A percentile compares a stretch with the other conserved stretches of the same genome.
Conservation (phyloP, 2,113 vertebrate species). For the Polyodon spathula region DNA sequence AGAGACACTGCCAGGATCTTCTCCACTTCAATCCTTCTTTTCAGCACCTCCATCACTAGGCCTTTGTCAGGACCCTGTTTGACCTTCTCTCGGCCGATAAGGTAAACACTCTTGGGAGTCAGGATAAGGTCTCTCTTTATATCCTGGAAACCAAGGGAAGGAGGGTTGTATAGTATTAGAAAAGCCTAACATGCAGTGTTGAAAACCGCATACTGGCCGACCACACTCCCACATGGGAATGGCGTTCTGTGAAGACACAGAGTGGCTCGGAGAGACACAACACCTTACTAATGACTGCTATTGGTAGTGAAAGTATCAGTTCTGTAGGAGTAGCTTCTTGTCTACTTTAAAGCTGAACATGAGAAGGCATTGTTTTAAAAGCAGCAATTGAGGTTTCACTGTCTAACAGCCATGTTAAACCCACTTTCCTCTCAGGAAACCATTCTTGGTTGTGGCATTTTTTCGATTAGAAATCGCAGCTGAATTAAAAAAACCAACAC, state of each 20-base stretch:
- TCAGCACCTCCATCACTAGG: conserved; percentile 84
- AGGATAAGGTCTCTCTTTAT: conserved; percentile 90
- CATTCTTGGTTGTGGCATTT: neutral
- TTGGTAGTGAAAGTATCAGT: too few species aligned
- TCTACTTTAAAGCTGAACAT: too few species aligned
- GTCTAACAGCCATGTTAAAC: neutral
- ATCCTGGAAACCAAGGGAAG: conserved; percentile 64
- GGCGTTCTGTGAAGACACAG: too few species aligned
- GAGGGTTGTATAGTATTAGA: too few species aligned
- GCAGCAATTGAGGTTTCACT: neutral
- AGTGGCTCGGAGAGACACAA: too few species aligned
- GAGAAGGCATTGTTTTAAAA: neutral
- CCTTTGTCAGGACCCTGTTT: conserved; percentile 92
- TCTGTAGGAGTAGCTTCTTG: too few species aligned
- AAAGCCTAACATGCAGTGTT: conserved; percentile 1
- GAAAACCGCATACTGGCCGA: too few species aligned
- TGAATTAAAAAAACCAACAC: neutral
- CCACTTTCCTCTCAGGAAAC: neutral
- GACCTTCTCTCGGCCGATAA: conserved; percentile 89
- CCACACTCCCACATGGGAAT: too few species aligned
- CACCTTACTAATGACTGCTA: too few species aligned
- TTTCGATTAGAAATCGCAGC: neutral
- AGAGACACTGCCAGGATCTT: conserved; percentile 80
- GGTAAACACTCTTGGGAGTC: conserved; percentile 83
- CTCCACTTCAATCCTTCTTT: conserved; percentile 80